phyloP scores from a whole-genome alignment of 2,797 vertebrate genomes.

The Sparidentex hasta region DNA sequence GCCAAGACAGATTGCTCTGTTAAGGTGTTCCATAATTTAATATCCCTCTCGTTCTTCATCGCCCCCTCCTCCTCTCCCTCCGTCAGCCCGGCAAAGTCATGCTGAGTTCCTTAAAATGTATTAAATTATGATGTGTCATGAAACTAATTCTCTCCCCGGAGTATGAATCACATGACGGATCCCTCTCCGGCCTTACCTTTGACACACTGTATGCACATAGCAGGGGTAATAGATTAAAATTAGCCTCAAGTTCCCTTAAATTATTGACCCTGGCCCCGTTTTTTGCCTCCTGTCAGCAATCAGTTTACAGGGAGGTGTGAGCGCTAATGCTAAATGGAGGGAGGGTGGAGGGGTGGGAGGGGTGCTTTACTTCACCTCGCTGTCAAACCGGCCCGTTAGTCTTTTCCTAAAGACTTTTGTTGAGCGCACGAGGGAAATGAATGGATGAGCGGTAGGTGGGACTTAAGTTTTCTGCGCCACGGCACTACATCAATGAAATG shows the following conservation, averaged over 20 bases:
- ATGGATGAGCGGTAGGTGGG: constrained; percentile 33
- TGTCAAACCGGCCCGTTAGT: constrained; percentile 70
- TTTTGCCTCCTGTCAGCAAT: constrained; percentile 70
- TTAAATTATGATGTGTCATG: constrained; percentile 87
- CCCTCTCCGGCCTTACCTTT: constrained; percentile 78
- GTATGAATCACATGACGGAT: constrained; percentile 86
- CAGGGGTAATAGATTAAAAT: constrained; percentile 84
- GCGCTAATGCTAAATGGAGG: constrained; percentile 57
- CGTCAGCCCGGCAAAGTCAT: constrained; percentile 75
- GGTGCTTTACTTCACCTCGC: constrained; percentile 54
- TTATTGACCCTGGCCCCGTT: constrained; percentile 80
- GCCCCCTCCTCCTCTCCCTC: constrained; percentile 24
- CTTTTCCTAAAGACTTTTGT: constrained; percentile 57
- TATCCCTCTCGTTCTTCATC: constrained; percentile 80
- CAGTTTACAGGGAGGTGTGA: constrained; percentile 65
- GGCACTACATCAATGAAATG: constrained; percentile 63
- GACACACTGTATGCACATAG: constrained; percentile 83
- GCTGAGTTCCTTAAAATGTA: constrained; percentile 85
- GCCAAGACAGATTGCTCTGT: constrained; percentile 84
- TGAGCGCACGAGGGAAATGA: constrained; percentile 24
- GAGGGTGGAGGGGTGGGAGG: constrained; percentile 17
- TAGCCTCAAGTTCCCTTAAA: constrained; percentile 80
- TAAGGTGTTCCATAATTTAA: constrained; percentile 87
- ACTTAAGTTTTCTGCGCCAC: constrained; percentile 40
- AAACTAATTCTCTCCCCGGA: constrained; percentile 81